phyloP scores from a whole-genome alignment of 2,888 invertebrate genomes.

The Tanypteryx hageni region DNA sequence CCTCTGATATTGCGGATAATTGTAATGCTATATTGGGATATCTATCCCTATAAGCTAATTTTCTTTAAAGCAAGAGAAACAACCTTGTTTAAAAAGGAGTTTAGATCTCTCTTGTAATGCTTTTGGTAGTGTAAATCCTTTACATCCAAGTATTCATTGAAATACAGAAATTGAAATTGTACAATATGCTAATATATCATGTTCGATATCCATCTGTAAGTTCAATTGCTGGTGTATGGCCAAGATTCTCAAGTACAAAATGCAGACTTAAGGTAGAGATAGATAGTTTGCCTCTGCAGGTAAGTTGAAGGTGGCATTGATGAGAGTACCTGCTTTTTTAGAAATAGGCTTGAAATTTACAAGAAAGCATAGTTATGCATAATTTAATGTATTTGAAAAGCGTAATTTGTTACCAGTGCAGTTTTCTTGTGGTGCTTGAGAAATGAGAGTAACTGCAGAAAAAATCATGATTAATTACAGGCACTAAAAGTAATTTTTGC shows the following conservation, averaged over 20 bases:
- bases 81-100: background rate
- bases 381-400: too few relatives aligned
- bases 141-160: conserved; percentile 15
- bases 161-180: conserved; percentile 3
- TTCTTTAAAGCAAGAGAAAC: conserved; percentile 37
- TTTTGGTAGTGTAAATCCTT: conserved; percentile 50
- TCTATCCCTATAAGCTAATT: conserved; percentile 23
- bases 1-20: conserved; percentile 42
- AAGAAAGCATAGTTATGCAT: background rate
- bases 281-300: background rate
- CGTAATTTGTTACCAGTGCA: too few relatives aligned
- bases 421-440: too few relatives aligned
- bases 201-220: conserved; percentile 15
- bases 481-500: too few relatives aligned
- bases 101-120: conserved; percentile 33
- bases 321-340: background rate
- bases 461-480: too few relatives aligned
- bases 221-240: conserved; percentile 17
- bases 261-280: background rate
- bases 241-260: background rate
- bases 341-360: background rate
- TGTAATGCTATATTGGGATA: conserved; percentile 47
- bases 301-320: background rate
- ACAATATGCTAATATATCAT: conserved; percentile 4
- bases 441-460: too few relatives aligned